These are phyloP conservation scores for Ovis canadensis DNA, from an alignment of 2,113 vertebrate species.

Conservation along the genomic window DNA sequence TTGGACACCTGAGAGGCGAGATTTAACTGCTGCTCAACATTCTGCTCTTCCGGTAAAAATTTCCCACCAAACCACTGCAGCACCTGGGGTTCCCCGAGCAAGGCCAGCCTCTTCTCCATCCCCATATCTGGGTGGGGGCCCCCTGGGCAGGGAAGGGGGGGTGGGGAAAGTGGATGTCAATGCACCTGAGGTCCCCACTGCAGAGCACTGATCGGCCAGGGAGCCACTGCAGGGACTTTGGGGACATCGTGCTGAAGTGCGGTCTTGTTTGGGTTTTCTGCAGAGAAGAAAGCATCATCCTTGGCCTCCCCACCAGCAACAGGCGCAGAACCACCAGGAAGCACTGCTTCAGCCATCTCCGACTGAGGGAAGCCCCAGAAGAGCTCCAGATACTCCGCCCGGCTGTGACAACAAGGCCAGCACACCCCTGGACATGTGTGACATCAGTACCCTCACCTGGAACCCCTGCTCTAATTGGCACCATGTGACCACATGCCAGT, in stretches of 20 bases:
- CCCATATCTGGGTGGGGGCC: not conserved
- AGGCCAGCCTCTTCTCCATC: not conserved
- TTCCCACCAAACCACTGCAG: not conserved
- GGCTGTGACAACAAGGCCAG: not conserved
- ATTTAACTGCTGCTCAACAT: not conserved
- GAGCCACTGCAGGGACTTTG: not conserved
- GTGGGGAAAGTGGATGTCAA: not conserved
- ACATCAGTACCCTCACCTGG: not conserved
- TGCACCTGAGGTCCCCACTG: not conserved
- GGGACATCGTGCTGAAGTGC: not conserved
- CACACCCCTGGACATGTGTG: accelerated
- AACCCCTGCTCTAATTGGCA: not conserved
- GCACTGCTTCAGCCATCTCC: no score
- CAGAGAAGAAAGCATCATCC: not conserved
- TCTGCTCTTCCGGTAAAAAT: not conserved
- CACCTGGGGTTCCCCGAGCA: not conserved
- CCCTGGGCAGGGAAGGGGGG: accelerated
- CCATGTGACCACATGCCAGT: accelerated
- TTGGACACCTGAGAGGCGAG: not conserved
- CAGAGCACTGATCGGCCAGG: not conserved
- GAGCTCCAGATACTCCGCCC: not conserved
- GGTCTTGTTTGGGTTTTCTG: not conserved
- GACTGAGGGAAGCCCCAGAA: not conserved
- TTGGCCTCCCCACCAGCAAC: not conserved
- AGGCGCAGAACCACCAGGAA: not conserved